Evolutionary conservation across 2,113 vertebrate species (phyloP), one percentile per base, ranked within the genome.

Genomic region (Thunnus maccoyii): DNA sequence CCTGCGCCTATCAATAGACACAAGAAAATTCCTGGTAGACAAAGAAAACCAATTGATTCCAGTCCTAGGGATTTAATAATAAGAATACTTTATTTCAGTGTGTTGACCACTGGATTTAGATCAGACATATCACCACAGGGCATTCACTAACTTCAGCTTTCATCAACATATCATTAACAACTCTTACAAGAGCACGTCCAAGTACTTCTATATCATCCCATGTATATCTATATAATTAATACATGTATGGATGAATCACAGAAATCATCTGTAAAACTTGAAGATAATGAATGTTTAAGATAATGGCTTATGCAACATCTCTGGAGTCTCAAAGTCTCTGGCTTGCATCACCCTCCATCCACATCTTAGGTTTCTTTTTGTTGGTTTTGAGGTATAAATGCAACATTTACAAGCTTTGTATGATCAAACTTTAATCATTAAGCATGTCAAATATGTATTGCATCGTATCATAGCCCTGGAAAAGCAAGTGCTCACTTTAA

Each of bases 381-480:
- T 50, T 18, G 3, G 1, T 13, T 68, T 47, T 69, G 12, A 52
- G 18, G 17, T 25, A 44, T 46, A 15, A 50, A 69, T 60, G 17
- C 32, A 70, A 46, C 8, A 72, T 71, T 79, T 51, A 66, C 18
- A 67, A 54, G 32, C 14, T 46, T 50, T 60, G 55, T n/a, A n/a
- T 20, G 58, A 50, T 72, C 27, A 17, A 69, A 60, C 6, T 51
- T 56, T 44, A 20, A 72, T 60, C 16, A 61, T 60, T 74, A 46
- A 82, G 3, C 15, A 30, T 64, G 46, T 52, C 10, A 72, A 78
- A 69, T 62, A 62, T 70, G 36, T 32, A 69, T 67, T 67, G 27
- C 18, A 71, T 73, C 72, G 46, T 48, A 54, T 41, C 12, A 50
- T 10, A 52, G 11, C 61, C 66, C 71, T 57, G n/a, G 6, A 80